Evolutionary conservation across 2,797 vertebrate genomes (phyloP), one percentile per base, ranked within the genome.

Genomic region (Acestrorhynchus altus): DNA sequence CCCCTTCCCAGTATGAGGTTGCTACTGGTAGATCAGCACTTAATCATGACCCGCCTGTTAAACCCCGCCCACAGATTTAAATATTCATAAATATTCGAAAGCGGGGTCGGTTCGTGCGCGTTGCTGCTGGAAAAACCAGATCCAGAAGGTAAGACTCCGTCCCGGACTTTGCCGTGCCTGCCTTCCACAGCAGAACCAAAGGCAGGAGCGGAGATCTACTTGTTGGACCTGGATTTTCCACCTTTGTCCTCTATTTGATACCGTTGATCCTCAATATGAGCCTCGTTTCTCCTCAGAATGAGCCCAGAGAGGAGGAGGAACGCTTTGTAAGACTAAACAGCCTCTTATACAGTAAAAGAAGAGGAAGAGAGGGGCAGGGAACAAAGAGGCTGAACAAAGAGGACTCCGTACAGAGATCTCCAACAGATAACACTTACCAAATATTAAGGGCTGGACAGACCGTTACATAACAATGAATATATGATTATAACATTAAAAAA

Each of bases 321-420:
- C n/a, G 6, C 72, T 74, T 63, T 63, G 31, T 49, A 65, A 54
- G 67, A 77, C 47, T 26, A 71, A 90, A 87, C 82, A 54, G 52
- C 77, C 74, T 66, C 66, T 91, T 91, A 83, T 92, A 49, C 69
- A 54, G 59, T 82, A 78, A 76, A 86, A 82, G 84, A 79, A 85
- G 80, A 72, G 86, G 86, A 88, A 81, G 73, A 83, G 63, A 74
- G 66, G 76, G 74, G 71, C 81, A 76, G 42, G 39, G 88, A 39
- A 52, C 52, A 31, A 59, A 28, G 4, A 15, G 28, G 20, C 44
- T 59, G 8, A 63, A 69, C 18, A 90, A 86, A 88, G 70, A 68
- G n/a, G 28, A 56, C 18, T n/a, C n/a, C 42, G 26, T 60, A 82
- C 68, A 65, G 75, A 49, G 65, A 42, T 35, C 46, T 51, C 8